A percentile compares a stretch with the other conserved stretches of the same genome.
Conservation (phyloP, 2,797 vertebrate genomes). For the Enteromius treurensis region DNA sequence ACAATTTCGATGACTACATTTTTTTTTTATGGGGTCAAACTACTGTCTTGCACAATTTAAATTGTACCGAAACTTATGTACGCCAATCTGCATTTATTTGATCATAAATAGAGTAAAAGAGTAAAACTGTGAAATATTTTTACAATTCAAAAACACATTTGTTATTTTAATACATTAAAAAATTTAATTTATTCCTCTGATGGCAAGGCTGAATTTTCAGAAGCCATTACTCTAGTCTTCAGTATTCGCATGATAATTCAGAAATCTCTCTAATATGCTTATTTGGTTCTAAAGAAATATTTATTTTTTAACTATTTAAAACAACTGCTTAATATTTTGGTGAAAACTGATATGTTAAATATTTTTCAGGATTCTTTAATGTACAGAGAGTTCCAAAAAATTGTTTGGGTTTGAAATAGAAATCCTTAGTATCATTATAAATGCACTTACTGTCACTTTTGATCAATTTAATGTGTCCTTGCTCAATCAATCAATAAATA, state of each 20-base stretch:
- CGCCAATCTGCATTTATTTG: background rate
- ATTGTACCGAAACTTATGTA: background rate
- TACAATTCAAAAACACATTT: background rate
- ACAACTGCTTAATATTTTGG: background rate
- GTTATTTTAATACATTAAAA: background rate
- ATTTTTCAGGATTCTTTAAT: background rate
- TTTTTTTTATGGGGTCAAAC: background rate
- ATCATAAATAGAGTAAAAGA: background rate
- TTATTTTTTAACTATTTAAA: too few species aligned
- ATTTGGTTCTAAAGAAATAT: background rate
- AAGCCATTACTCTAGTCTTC: background rate
- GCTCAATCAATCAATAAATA: background rate
- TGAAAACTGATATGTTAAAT: background rate
- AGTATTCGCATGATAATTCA: background rate
- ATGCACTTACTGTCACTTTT: background rate
- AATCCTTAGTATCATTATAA: background rate
- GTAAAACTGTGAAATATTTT: background rate
- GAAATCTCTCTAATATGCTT: background rate
- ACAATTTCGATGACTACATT: background rate
- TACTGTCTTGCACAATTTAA: background rate
- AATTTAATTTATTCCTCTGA: background rate
- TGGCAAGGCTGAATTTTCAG: background rate
- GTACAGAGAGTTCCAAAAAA: background rate
- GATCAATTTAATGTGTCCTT: background rate
- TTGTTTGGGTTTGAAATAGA: background rate